Base-by-base conservation (phyloP, 2,888 invertebrate genomes). In the Steinernema hermaphroditum region DNA sequence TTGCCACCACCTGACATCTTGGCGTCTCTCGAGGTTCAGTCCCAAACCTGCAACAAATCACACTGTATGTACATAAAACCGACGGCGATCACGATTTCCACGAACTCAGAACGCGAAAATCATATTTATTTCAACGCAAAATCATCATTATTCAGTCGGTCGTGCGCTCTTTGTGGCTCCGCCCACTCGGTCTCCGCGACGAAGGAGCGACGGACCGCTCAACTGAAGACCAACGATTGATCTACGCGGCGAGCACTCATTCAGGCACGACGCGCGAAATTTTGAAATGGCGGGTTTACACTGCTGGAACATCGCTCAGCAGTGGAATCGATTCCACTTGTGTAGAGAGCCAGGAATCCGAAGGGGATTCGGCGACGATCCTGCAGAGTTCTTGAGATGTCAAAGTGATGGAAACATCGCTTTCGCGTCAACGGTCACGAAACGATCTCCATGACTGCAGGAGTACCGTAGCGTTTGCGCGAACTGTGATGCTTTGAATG, bases 1-100 rank as follows among this genome's bases (percentile, higher is more conserved):
- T 86, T 86, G 69, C 85, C 85, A 70, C 85, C 86, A 37, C 86
- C 85, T 41, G 85, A 84, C 84, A 84, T 84, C 29, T 75, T 72
- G 44, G 41, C 14, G 29, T 68, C 16, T 62, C 62, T 32, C 22
- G 50, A 62, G 62, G 62, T 62, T 62, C 32, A 34, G 9, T 16
- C 62, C 29, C 50, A 24, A 62, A 29, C 62, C 62, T 62, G 62
- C 9, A 62, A 62, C 32, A 34, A 14, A 62, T 12, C 22, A 19
- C 19, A 24, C 12, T 50, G 50, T 22, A 22, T 50, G n/a, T n/a
- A 14, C 8, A 41, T 41, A 8, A 46, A 46, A 19, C 46, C 16
- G 46, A n/a, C 16, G 46, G 24, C 9, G 22, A 16, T 19, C n/a
- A 9, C 46, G 6, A 46, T 46, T 46, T 46, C 46, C 4, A 19